Base-by-base conservation (phyloP, 1,140 invertebrate species). In the Nymphalis io region DNA sequence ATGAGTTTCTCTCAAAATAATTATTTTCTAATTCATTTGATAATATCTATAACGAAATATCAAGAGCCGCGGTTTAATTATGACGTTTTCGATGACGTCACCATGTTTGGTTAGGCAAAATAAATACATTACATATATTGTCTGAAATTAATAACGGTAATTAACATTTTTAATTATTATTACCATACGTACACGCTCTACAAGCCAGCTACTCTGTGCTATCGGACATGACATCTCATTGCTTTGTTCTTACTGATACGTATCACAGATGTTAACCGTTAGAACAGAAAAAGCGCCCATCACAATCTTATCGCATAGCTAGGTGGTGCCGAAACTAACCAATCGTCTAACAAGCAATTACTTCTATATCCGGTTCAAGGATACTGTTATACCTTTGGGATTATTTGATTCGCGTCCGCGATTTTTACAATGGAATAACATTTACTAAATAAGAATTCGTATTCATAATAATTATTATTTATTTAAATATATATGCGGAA, bases 331-430 rank as follows among this genome's bases (percentile, higher is more conserved):
- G 68, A 79, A 80, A 79, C 75, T 69, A 74, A 72, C 73, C 74
- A 73, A 74, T 78, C 78, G 78, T 60, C 70, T 74, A 63, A 51
- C 65, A 53, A 55, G 66, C 80, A 82, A 82, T 80, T 80, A 70
- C 67, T 82, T 82, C 72, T 74, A 63, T 63, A 40, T 72, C 18
- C 46, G 53, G 60, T 63, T 69, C 18, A 18, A 13, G 18, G 20
- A 53, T 20, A 53, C n/a, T n/a, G 27, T 33, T 33, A 33, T 33
- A 33, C 10, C 6, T 33, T 33, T 33, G 6, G 27, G 27, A 33
- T 33, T 3, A 8, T 6, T 33, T 8, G 2, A 3, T 33, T 33
- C 27, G 6, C 27, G 27, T 4, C 27, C 10, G 27, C 10, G 3
- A 33, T 33, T 33, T 33, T 8, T 0, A 33, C 6, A 33, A 33